phyloP scores from a whole-genome alignment of 2,888 invertebrate species.

The Xestia sexstrigata region DNA sequence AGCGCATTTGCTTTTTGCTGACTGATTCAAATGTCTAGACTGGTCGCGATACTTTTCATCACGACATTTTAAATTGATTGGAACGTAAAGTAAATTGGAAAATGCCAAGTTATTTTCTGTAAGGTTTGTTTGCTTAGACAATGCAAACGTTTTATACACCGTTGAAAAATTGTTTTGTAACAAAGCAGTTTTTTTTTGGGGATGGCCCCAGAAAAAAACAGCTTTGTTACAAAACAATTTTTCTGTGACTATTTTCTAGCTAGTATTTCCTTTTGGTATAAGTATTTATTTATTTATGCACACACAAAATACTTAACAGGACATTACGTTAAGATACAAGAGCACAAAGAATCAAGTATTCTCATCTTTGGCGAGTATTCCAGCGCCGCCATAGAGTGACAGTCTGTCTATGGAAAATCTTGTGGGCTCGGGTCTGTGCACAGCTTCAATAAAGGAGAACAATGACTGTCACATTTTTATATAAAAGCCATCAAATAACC shows the following conservation, averaged over 20 bases:
- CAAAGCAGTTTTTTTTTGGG: too few relatives aligned
- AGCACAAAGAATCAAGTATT: too few relatives aligned
- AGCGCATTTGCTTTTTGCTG: constrained; percentile 23
- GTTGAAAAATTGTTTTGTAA: background rate
- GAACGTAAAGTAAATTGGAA: constrained; percentile 33
- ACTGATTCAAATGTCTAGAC: constrained; percentile 56
- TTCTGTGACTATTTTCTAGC: too few relatives aligned
- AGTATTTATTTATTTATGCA: too few relatives aligned
- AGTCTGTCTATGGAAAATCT: background rate
- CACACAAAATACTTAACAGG: too few relatives aligned
- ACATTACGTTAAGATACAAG: too few relatives aligned
- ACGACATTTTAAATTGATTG: constrained; percentile 55
- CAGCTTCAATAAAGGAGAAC: too few relatives aligned
- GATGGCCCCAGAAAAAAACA: too few relatives aligned
- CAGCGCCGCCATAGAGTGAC: background rate
- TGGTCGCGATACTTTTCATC: constrained; percentile 29
- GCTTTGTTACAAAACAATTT: too few relatives aligned
- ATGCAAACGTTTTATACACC: background rate
- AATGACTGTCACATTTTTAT: background rate
- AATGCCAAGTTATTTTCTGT: constrained; percentile 24
- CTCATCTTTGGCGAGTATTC: background rate
- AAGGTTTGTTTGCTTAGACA: constrained; percentile 4
- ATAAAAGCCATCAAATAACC: background rate
- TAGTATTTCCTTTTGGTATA: too few relatives aligned
- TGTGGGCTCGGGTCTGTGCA: too few relatives aligned